Percentiles rank a stretch among this genome's conserved stretches.
Evolutionary conservation across 2,888 invertebrate genomes (phyloP).

Genomic region (Prenolepis imparis): DNA sequence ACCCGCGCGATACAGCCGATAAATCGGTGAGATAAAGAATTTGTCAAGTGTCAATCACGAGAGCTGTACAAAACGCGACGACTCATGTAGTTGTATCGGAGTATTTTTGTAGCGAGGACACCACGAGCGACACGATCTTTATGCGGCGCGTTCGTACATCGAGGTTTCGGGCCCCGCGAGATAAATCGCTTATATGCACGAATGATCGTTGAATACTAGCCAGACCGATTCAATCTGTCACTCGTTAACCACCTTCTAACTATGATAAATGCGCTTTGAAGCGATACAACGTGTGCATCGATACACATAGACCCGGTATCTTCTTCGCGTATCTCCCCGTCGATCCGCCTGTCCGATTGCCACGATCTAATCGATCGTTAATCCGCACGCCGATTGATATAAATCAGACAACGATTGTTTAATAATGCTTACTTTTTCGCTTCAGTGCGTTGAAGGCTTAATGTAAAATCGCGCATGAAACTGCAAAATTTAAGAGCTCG

Average conservation of each 20-base stretch:
- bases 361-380: constrained; percentile 32
- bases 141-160: constrained; percentile 25
- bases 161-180: constrained; percentile 27
- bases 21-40: constrained; percentile 18
- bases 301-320: constrained; percentile 54
- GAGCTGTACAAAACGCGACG: constrained; percentile 18
- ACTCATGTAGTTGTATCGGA: constrained; percentile 33
- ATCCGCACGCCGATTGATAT: constrained; percentile 32
- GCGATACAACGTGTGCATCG: constrained; percentile 52
- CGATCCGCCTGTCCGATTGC: constrained; percentile 17
- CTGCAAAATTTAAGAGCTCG: background rate
- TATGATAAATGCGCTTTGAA: constrained; percentile 74
- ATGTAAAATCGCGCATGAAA: background rate
- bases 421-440: constrained; percentile 30
- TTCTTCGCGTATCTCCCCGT: constrained; percentile 52
- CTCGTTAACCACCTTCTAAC: constrained; percentile 77
- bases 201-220: constrained; percentile 78
- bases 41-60: constrained; percentile 46
- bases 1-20: background rate
- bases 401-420: constrained; percentile 40
- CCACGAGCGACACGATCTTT: constrained; percentile 49
- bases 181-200: constrained; percentile 63
- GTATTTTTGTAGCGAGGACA: constrained; percentile 24
- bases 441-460: background rate
- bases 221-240: constrained; percentile 77